Conservation (phyloP, 2,797 vertebrate species). For the Hoplostethus atlanticus region DNA sequence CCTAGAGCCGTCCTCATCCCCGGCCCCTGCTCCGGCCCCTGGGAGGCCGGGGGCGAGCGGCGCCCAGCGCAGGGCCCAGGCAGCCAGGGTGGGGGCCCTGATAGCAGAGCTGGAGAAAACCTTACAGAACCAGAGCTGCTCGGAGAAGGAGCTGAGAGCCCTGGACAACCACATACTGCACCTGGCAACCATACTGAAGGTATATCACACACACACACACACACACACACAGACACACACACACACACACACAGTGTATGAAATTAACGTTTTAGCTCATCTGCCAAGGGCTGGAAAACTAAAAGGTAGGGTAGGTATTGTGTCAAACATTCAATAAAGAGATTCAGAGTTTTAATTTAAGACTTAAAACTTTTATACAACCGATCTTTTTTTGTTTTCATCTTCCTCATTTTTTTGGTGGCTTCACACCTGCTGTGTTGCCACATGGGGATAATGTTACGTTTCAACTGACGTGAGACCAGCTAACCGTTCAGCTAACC, state of each 20-base stretch:
- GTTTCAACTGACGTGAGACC: no score
- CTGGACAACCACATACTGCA: conserved; percentile 85
- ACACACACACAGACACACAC: not conserved
- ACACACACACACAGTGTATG: not conserved
- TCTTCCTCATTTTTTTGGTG: no score
- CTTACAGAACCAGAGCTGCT: conserved; percentile 56
- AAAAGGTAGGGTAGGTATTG: no score
- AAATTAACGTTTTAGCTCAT: no score
- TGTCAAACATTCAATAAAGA: no score
- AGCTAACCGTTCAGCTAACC: no score
- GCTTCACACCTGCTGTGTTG: no score
- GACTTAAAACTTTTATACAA: no score
- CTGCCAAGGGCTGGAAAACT: no score
- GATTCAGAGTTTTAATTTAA: no score
- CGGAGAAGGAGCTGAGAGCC: conserved; percentile 76
- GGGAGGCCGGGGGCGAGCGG: conserved; percentile 65
- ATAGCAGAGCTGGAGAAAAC: conserved; percentile 83
- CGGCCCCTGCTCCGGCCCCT: not conserved
- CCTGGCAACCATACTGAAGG: conserved; percentile 89
- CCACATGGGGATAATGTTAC: no score
- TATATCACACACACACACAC: conserved; percentile 49
- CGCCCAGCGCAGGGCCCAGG: conserved; percentile 55
- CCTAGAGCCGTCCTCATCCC: not conserved
- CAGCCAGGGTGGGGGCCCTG: conserved; percentile 65
- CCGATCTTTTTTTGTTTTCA: no score